Base-by-base conservation (phyloP, 2,888 invertebrate species). In the Sussaba pulchella region DNA sequence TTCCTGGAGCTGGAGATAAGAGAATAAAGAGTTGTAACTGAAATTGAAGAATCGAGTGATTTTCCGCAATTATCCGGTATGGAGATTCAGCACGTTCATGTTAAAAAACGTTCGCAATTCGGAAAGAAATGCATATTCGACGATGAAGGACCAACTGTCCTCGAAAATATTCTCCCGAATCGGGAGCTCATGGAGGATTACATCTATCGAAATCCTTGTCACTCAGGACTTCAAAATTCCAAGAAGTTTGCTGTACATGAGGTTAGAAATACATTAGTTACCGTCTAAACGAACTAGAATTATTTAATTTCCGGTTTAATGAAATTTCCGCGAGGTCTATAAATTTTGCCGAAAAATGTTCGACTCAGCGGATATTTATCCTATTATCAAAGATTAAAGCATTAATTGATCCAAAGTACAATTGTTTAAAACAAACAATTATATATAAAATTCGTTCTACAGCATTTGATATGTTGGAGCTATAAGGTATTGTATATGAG, bases 71-170 rank as follows among this genome's bases (percentile, higher is more conserved):
- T 9, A 43, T 75, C 43, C 57, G 50, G 50, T 43, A 94, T 93
- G 93, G 93, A 94, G 84, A 88, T 93, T 19, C 91, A 92, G 82
- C 94, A 93, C 87, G 92, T 93, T 14, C 96, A 96, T 88, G 94
- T 95, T 80, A 96, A 94, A 91, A 95, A 94, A 84, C 94, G 97
- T 50, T 94, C 93, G 83, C 93, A 95, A 81, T 97, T 96, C 90
- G 97, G 97, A 0, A 93, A 94, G 84, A 95, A 96, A 87, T 95
- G 95, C 64, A 90, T 94, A 59, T 97, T 97, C 89, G 93, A 94
- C 79, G 95, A 96, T 87, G 94, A 94, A 87, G 95, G 95, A n/a
- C 80, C 88, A 6, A 85, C 78, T 2, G 72, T 89, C 5, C 75
- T 90, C 69, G 89, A 89, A 45, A 86, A 91, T 71, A 86, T 92